These are phyloP conservation scores for Drosophila austrosaltans DNA, from an alignment of 2,888 invertebrate species.

Conservation along the genomic window DNA sequence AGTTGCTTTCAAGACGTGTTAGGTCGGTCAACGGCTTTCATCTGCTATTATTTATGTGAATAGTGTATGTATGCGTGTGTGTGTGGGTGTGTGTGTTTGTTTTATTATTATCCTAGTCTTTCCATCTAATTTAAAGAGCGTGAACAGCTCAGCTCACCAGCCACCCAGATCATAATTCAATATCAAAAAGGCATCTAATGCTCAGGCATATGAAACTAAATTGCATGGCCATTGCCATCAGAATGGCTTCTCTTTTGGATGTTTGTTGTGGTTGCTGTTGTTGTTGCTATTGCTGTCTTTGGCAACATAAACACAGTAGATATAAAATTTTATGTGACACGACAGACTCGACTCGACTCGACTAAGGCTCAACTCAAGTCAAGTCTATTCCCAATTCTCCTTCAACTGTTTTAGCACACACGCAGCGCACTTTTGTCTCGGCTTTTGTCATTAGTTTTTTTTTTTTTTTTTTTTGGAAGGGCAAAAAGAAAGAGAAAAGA, in stretches of 20 bases:
- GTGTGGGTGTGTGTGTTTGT: constrained; percentile 19
- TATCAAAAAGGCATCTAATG: constrained; percentile 65
- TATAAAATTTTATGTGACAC: constrained; percentile 74
- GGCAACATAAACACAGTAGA: constrained; percentile 62
- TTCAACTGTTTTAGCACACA: constrained; percentile 14
- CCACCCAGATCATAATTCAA: constrained; percentile 71
- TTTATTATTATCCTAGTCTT: constrained; percentile 21
- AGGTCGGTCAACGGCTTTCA: constrained; percentile 42
- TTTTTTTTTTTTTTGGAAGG: constrained; percentile 7
- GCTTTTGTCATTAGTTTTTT: constrained; percentile 70
- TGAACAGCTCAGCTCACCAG: constrained; percentile 32
- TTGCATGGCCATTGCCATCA: constrained; percentile 58
- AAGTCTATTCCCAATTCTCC: constrained; percentile 31
- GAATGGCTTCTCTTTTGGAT: constrained; percentile 26
- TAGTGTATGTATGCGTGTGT: constrained; percentile 32
- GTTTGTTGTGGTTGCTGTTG: constrained; percentile 7
- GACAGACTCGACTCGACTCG: constrained; percentile 16
- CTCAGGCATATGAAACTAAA: constrained; percentile 69
- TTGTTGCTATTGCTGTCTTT: constrained; percentile 14
- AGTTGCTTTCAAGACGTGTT: constrained; percentile 39
- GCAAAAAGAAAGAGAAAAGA: constrained; percentile 42
- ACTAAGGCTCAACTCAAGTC: neutral
- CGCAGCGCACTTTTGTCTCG: constrained; percentile 69
- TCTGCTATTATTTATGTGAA: constrained; percentile 52
- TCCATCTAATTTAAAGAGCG: constrained; percentile 62